Evolutionary conservation across 64 coral and sea anemone species (phyloP), one percentile per base, ranked within the genome.

Genomic region (Stylophora pistillata): DNA sequence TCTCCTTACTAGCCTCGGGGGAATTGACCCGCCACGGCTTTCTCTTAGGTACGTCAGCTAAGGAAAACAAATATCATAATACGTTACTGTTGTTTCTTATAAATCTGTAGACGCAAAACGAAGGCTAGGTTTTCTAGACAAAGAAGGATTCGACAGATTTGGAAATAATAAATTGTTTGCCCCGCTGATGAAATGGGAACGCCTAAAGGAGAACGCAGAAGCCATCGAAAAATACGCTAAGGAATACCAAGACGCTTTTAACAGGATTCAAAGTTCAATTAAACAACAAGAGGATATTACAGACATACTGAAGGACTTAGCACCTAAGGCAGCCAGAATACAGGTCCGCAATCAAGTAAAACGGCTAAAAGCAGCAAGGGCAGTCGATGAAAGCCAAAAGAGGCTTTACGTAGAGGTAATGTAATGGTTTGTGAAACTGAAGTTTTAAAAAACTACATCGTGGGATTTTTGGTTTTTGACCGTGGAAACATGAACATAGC

Each of bases 101-200:
- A 29, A 1, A 30, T 78, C 9, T 82, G 26, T 58, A 63, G 57
- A 17, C 31, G 79, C 55, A 29, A 16, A 59, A 64, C 79, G 79
- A 82, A 61, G 55, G 32, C n/a, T 82, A 60, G 79, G n/a, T 15
- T 82, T 82, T 82, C 55, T 82, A 18, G 26, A 82, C 31, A 64
- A 63, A 82, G 61, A 82, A 3, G 79, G 61, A 20, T 82, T 60
- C 23, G 79, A 82, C 25, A 82, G 55, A 23, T 82, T 82, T 82
- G 79, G 79, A 82, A 82, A 34, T 5, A 82, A 82, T 82, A 27
- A 82, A 27, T 23, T 82, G 31, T 82, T 82, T 58, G 79, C 79
- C 26, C 79, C 79, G 0, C 56, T 59, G 17, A 82, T 63, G 9
- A 66, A 31, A 29, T 82, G 56, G 56, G 79, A 82, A 10, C 26